phyloP scores from a whole-genome alignment of 2,113 vertebrate genomes.

The Mastomys coucha region DNA sequence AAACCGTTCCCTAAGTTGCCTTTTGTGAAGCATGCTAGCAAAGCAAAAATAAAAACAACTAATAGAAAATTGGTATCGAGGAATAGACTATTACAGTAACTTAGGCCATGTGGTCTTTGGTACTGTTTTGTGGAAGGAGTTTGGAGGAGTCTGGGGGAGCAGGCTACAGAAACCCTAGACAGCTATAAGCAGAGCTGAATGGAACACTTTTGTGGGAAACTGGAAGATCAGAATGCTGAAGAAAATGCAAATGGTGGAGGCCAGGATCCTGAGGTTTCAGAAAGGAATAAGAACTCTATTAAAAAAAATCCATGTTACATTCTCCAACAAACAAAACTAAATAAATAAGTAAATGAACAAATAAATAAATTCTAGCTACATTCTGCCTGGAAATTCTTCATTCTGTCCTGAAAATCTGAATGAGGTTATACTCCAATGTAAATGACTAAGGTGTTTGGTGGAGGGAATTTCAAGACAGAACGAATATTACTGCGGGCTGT shows the following conservation, averaged over 20 bases:
- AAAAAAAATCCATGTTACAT: not conserved
- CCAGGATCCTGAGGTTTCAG: not conserved
- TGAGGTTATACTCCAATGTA: not conserved
- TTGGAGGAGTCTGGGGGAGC: not conserved
- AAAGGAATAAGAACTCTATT: not conserved
- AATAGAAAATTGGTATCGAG: not conserved
- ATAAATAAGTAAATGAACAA: not conserved
- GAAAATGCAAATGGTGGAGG: not conserved
- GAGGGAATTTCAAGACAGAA: not conserved
- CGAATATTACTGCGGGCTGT: not conserved
- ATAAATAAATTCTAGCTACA: not conserved
- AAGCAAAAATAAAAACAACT: not conserved
- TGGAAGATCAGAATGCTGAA: not conserved
- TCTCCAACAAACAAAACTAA: not conserved
- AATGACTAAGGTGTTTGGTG: not conserved
- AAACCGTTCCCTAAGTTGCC: not conserved
- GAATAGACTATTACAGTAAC: not conserved
- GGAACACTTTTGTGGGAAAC: no score
- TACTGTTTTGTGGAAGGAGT: not conserved
- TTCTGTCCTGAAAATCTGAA: not conserved
- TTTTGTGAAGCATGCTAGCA: not conserved
- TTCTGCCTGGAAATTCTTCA: not conserved
- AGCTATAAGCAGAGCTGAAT: no score
- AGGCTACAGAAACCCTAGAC: not conserved
- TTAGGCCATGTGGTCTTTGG: not conserved